Percentiles rank a stretch among this genome's conserved stretches.
phyloP scores from a whole-genome alignment of 2,797 vertebrate genomes.

The Chelon labrosus region DNA sequence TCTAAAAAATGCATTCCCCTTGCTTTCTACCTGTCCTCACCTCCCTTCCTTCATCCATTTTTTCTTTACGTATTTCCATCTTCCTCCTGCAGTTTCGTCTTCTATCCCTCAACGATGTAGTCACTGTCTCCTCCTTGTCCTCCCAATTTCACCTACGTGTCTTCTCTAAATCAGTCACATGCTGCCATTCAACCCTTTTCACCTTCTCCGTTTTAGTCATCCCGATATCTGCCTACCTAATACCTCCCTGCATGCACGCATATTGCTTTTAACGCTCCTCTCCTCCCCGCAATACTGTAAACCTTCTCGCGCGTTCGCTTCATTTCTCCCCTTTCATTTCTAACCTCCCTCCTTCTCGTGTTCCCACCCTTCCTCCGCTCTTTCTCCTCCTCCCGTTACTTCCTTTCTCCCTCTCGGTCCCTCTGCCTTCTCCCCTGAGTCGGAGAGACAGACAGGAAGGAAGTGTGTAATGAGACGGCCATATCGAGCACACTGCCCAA shows the following conservation, averaged over 20 bases:
- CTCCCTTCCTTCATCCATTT: slow-evolving; percentile 24
- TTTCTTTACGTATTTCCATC: background rate
- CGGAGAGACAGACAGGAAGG: slow-evolving; percentile 70
- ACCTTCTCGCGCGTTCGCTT: slow-evolving; percentile 6
- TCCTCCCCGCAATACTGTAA: slow-evolving; percentile 1
- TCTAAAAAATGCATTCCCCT: background rate
- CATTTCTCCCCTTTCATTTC: slow-evolving; percentile 28
- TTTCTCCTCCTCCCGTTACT: slow-evolving; percentile 32
- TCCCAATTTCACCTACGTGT: background rate
- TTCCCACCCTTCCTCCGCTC: slow-evolving; percentile 22
- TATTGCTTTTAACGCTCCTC: slow-evolving; percentile 1
- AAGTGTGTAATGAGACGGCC: slow-evolving; percentile 75
- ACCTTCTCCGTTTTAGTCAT: slow-evolving; percentile 1
- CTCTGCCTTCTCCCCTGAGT: slow-evolving; percentile 47
- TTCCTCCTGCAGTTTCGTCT: slow-evolving; percentile 3
- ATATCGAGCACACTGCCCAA: slow-evolving; percentile 74
- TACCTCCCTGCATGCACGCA: background rate
- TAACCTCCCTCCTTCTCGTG: slow-evolving; percentile 2
- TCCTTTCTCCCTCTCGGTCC: slow-evolving; percentile 27
- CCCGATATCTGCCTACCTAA: background rate
- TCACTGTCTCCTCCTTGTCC: background rate
- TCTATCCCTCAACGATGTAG: background rate
- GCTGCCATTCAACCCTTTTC: slow-evolving; percentile 24
- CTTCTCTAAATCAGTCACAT: slow-evolving; percentile 24
- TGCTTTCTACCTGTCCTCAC: slow-evolving; percentile 20